Conservation (phyloP, 2,797 vertebrate species). For the Zalophus californianus region DNA sequence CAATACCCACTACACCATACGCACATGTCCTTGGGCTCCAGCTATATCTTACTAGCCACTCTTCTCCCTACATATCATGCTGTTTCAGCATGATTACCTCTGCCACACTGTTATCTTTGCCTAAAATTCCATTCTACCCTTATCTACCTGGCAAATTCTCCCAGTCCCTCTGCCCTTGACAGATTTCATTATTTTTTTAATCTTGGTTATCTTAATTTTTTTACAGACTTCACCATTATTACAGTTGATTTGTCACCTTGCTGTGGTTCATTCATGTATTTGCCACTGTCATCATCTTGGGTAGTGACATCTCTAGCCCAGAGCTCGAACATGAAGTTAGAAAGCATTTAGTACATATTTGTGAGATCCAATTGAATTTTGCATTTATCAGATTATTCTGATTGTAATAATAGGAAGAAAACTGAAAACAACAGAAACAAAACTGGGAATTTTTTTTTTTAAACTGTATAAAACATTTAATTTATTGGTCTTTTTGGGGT, state of each 20-base stretch:
- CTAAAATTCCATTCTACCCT: neutral
- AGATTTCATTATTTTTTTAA: neutral
- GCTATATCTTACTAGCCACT: neutral
- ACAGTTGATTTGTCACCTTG: no score
- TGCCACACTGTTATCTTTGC: neutral
- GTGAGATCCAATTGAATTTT: neutral
- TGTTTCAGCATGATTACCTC: neutral
- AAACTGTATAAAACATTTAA: no score
- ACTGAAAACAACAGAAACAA: neutral
- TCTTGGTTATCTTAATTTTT: neutral
- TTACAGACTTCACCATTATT: neutral
- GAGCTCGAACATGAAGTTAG: neutral
- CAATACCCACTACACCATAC: neutral
- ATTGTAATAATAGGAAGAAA: neutral
- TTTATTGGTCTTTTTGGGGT: no score
- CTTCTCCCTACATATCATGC: accelerated
- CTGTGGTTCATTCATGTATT: neutral
- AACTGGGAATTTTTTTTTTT: neutral
- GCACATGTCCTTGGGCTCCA: neutral
- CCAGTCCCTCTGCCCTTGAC: accelerated
- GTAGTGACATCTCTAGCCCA: neutral
- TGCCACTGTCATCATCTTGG: neutral
- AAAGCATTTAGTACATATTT: neutral
- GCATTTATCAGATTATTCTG: neutral
- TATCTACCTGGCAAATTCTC: neutral